Evolutionary conservation across 2,113 vertebrate species (phyloP).

Genomic region (Ceuthmochares aereus): DNA sequence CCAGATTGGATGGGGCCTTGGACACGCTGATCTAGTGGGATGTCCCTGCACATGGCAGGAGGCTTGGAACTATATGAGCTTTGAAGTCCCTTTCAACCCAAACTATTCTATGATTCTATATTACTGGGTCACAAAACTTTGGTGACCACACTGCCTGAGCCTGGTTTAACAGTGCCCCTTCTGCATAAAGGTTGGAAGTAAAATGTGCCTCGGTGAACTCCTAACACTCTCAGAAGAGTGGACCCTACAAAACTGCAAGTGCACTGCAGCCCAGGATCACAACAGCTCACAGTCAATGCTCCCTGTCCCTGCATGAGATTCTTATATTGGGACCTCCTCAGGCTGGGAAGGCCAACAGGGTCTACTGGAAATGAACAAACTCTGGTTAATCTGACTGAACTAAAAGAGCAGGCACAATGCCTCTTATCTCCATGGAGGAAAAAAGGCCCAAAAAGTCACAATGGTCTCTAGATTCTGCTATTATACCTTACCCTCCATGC

Average conservation of each 20-base stretch:
- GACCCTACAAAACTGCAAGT: not conserved
- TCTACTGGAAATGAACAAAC: not conserved
- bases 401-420: not conserved
- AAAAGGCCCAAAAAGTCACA: not conserved
- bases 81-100: too few relatives aligned
- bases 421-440: not conserved
- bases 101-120: not conserved
- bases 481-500: not conserved
- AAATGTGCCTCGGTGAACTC: not conserved
- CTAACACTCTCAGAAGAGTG: not conserved
- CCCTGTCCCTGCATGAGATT: not conserved
- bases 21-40: too few relatives aligned
- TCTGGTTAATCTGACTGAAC: not conserved
- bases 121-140: not conserved
- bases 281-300: not conserved
- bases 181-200: not conserved
- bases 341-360: not conserved
- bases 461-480: not conserved
- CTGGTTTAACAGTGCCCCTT: not conserved
- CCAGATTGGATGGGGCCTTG: too few relatives aligned
- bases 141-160: too few relatives aligned
- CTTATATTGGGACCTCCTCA: not conserved
- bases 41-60: too few relatives aligned
- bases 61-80: too few relatives aligned
- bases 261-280: not conserved